A percentile compares a stretch with the other conserved stretches of the same genome.
phyloP scores from a whole-genome alignment of 1,140 invertebrate species.

The Tetragnatha versicolor region DNA sequence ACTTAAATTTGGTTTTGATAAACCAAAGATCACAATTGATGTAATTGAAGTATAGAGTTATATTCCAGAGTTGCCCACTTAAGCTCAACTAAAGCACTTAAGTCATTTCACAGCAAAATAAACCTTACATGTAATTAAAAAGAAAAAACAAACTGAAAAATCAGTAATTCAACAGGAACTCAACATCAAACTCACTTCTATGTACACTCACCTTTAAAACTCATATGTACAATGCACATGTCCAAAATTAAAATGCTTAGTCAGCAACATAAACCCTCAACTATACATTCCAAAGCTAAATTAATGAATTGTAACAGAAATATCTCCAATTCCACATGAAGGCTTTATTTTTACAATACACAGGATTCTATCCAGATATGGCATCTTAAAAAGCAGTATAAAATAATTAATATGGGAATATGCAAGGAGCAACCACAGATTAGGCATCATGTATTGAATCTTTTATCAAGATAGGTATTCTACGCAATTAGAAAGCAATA shows the following conservation, averaged over 20 bases:
- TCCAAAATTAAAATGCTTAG: background rate
- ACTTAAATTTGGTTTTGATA: too few species aligned
- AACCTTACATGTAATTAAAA: background rate
- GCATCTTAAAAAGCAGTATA: background rate
- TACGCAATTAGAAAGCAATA: too few species aligned
- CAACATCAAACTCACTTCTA: background rate
- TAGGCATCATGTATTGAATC: too few species aligned
- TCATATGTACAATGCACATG: slow-evolving; percentile 1
- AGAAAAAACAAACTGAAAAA: background rate
- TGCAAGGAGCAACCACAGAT: background rate
- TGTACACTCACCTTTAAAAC: background rate
- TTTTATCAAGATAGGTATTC: too few species aligned
- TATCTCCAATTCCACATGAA: too few species aligned
- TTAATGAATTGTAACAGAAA: too few species aligned
- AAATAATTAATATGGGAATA: background rate
- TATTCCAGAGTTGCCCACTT: too few species aligned
- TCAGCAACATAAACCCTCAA: background rate
- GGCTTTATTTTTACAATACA: background rate
- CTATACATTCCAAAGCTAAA: background rate
- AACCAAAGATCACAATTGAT: too few species aligned
- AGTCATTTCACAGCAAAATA: background rate
- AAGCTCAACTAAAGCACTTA: too few species aligned
- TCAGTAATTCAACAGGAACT: background rate
- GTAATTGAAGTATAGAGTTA: too few species aligned
- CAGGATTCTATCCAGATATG: slow-evolving; percentile 5